Conservation (phyloP, 2,888 invertebrate genomes). For the Liodrosophila aerea region DNA sequence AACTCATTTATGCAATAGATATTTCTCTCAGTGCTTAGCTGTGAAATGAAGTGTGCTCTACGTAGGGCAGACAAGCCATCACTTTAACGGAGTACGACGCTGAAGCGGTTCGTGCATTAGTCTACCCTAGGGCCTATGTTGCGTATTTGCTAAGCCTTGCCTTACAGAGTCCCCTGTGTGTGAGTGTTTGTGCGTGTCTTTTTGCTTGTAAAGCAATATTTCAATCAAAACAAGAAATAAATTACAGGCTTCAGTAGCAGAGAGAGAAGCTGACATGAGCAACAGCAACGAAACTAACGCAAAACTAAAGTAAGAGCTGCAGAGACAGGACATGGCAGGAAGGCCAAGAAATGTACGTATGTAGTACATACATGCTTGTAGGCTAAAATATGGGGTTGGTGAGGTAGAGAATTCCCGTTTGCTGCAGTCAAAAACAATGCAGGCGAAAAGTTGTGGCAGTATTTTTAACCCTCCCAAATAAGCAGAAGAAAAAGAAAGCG, state of each 20-base stretch:
- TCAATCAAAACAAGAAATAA: constrained; percentile 79
- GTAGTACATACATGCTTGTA: constrained; percentile 4
- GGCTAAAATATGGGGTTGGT: constrained; percentile 15
- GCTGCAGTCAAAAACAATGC: constrained; percentile 73
- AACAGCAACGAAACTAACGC: constrained; percentile 48
- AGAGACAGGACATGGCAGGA: constrained; percentile 27
- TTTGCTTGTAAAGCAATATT: constrained; percentile 78
- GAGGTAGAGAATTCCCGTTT: constrained; percentile 1
- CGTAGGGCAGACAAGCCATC: constrained; percentile 64
- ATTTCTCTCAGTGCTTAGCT: constrained; percentile 47
- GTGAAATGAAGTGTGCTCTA: constrained; percentile 57
- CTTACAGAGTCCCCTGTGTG: neutral
- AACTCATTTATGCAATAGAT: no score
- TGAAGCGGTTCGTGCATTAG: constrained; percentile 18
- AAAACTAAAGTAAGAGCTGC: constrained; percentile 56
- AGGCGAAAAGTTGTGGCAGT: constrained; percentile 67
- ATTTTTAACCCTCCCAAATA: constrained; percentile 34
- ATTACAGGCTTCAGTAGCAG: constrained; percentile 71
- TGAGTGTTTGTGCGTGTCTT: constrained; percentile 53
- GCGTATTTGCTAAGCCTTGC: constrained; percentile 62
- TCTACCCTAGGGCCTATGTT: constrained; percentile 48
- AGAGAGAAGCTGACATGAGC: constrained; percentile 50
- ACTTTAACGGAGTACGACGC: constrained; percentile 27
- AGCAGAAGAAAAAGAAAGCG: constrained; percentile 47
- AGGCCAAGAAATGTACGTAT: neutral